Percentiles rank a stretch among this genome's conserved stretches.
phyloP scores from a whole-genome alignment of 2,888 invertebrate genomes.

The Aricia artaxerxes region DNA sequence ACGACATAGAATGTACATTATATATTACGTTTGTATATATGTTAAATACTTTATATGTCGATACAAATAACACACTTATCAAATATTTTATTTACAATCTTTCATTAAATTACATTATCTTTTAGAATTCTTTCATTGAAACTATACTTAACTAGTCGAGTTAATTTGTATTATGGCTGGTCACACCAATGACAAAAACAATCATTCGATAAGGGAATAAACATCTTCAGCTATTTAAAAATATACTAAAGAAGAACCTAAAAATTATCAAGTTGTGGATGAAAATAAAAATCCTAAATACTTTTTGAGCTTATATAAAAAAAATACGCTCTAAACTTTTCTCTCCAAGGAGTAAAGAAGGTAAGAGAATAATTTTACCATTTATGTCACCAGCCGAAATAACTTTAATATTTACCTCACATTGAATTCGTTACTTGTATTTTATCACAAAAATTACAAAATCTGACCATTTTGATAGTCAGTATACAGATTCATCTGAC shows the following conservation, averaged over 20 bases:
- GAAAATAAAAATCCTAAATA: no score
- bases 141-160: conserved; percentile 8
- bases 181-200: conserved; percentile 32
- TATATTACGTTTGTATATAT: conserved; percentile 49
- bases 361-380: conserved; percentile 16
- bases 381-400: conserved; percentile 26
- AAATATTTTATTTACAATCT: conserved; percentile 67
- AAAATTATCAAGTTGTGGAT: no score
- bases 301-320: not conserved
- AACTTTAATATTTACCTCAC: conserved; percentile 29
- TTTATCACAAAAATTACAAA: conserved; percentile 40
- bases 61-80: conserved; percentile 63
- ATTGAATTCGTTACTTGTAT: conserved; percentile 36
- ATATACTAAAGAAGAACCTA: no score
- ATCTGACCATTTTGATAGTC: conserved; percentile 9
- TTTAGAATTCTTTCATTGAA: conserved; percentile 59
- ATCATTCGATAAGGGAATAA: not conserved
- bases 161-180: conserved; percentile 14
- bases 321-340: not conserved
- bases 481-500: not conserved
- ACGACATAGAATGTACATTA: conserved; percentile 65
- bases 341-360: not conserved
- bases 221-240: no score
- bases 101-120: conserved; percentile 55
- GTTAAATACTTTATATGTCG: conserved; percentile 50